Percentiles rank a stretch among this genome's conserved stretches.
These are phyloP conservation scores for Leptosomus discolor DNA, from an alignment of 2,113 vertebrate species.

Conservation along the genomic window DNA sequence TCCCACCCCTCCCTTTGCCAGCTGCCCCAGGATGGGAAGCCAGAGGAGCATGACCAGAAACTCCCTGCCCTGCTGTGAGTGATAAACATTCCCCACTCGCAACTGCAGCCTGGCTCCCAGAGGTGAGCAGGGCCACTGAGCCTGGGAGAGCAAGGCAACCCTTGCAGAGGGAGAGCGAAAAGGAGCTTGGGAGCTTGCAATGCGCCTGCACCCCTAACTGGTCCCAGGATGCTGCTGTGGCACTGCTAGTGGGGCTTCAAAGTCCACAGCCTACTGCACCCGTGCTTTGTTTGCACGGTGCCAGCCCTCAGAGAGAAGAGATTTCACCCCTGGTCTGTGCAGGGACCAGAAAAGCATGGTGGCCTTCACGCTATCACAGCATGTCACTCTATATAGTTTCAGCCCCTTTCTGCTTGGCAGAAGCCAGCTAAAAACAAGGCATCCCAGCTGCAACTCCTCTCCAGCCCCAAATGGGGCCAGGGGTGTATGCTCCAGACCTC, in stretches of 20 bases:
- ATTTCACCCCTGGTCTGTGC: fast-evolving
- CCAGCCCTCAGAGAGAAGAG: fast-evolving
- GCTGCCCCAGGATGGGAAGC: background rate
- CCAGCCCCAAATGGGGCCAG: fast-evolving
- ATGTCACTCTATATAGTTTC: background rate
- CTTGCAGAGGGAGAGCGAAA: fast-evolving
- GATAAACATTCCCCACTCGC: background rate
- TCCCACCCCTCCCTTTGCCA: background rate
- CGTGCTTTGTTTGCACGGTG: fast-evolving
- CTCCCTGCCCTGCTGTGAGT: background rate
- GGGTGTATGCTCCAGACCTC: background rate
- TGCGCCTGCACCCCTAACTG: background rate
- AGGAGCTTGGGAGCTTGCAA: background rate
- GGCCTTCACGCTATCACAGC: background rate
- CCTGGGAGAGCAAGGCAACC: background rate
- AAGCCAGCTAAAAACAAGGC: background rate
- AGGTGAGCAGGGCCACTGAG: fast-evolving
- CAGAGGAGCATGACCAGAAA: background rate
- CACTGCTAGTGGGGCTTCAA: background rate
- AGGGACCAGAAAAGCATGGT: background rate
- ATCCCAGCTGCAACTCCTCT: background rate
- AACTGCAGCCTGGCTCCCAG: background rate
- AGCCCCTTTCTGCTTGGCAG: background rate
- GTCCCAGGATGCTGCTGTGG: background rate
- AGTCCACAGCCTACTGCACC: background rate